phyloP scores from a whole-genome alignment of 1,140 invertebrate species.

The Radopholus similis region DNA sequence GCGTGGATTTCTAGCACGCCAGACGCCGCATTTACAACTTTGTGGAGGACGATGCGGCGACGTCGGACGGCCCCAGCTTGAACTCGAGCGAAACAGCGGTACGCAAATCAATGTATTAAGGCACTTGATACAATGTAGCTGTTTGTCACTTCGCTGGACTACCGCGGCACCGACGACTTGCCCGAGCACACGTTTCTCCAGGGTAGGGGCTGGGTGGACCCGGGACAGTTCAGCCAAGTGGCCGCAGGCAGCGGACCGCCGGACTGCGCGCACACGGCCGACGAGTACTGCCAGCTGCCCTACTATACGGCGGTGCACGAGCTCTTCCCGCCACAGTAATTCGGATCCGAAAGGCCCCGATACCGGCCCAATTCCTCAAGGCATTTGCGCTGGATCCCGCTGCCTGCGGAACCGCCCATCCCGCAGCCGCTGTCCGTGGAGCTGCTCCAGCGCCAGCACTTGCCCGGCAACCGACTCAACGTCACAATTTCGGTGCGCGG shows the following conservation, averaged over 20 bases:
- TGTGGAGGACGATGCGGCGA: background rate
- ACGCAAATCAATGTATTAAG: background rate
- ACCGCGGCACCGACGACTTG: constrained; percentile 50
- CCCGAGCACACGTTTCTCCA: constrained; percentile 58
- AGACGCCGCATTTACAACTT: constrained; percentile 56
- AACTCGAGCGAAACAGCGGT: background rate
- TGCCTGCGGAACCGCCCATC: constrained; percentile 41
- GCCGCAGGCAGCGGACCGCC: constrained; percentile 29
- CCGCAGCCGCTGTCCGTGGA: constrained; percentile 41
- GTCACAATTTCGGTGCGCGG: constrained; percentile 46
- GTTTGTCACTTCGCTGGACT: constrained; percentile 56
- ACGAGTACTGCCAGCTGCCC: constrained; percentile 57
- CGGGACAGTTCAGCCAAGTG: background rate
- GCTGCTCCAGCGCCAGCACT: constrained; percentile 36
- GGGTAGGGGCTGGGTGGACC: constrained; percentile 25
- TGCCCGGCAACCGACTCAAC: constrained; percentile 44
- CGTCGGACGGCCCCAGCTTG: background rate
- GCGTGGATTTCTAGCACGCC: constrained; percentile 45
- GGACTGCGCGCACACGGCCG: constrained; percentile 47
- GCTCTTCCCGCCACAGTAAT: constrained; percentile 50
- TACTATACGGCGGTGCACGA: constrained; percentile 60
- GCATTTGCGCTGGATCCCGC: constrained; percentile 54
- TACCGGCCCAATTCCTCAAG: constrained; percentile 41
- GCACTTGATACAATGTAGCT: constrained; percentile 35
- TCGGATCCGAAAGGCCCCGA: background rate